Base-by-base conservation (phyloP, 2,797 vertebrate genomes). In the Clarias fuscus region DNA sequence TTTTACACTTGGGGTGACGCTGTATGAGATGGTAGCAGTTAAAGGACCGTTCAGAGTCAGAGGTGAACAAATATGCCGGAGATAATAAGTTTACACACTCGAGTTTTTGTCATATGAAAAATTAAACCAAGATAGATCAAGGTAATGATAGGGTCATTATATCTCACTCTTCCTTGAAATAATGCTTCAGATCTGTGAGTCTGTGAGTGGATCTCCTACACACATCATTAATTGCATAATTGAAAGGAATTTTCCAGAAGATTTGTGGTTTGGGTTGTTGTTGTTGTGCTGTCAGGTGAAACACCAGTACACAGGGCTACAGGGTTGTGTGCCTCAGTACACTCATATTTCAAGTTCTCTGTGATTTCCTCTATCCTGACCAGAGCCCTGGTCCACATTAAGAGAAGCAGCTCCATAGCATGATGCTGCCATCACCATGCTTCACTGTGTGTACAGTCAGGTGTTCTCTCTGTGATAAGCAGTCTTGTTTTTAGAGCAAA, bases 1-100 rank as follows among this genome's bases (percentile, higher is more conserved):
- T 84, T 96, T 96, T 30, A 96, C 95, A 67, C 91, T 96, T 67
- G 95, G 95, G 72, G 94, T 96, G 85, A 96, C 94, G 0, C 33
- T 96, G 77, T 96, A 76, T 87, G 95, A 96, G 89, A 96, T 96
- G 95, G 92, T 96, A n/a, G 93, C 91, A 0, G 94, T 43, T 73
- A 73, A 48, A 53, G 71, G 71, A 48, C 71, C 71, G 0, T 73
- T 73, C 40, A 48, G 71, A 73, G 71, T 73, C 71, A 48, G 71
- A 73, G 71, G 71, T 53, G 71, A 73, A 73, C 40, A 73, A 43
- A 40, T 73, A 2, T 20, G 13, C 18, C 17, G 18, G 22, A 24
- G 17, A 72, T 14, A 22, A 20, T 11, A 43, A 5, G 1, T 40
- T 71, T 10, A 11, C 14, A 40, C 33, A 22, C 7, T 18, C 30